phyloP scores from a whole-genome alignment of 2,113 vertebrate genomes.

The Glaucomys volans region DNA sequence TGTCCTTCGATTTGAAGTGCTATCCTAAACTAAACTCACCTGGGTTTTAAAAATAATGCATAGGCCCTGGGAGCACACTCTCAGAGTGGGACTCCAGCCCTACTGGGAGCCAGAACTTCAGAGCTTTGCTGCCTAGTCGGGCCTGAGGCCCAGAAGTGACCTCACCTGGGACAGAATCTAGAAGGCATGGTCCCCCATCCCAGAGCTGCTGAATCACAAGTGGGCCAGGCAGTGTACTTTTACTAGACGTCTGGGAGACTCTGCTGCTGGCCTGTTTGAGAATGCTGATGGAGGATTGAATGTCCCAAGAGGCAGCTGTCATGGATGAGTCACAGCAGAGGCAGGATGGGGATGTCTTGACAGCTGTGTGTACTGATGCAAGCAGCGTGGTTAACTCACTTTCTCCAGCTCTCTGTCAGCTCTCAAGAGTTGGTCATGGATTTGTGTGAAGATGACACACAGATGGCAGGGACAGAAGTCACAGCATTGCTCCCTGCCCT shows the following conservation, averaged over 20 bases:
- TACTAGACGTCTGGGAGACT: neutral
- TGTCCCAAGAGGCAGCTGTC: accelerated
- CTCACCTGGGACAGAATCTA: no score
- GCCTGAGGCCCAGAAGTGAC: neutral
- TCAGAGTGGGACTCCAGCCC: neutral
- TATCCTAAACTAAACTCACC: neutral
- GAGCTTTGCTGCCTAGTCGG: neutral
- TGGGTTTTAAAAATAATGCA: no score
- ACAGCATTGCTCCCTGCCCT: neutral
- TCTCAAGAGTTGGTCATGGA: neutral
- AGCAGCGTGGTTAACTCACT: neutral
- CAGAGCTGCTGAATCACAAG: neutral
- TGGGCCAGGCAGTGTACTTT: neutral
- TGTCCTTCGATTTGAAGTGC: neutral
- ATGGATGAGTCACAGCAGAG: neutral
- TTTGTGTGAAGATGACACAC: neutral
- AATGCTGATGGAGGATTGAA: neutral
- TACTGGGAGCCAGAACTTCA: neutral
- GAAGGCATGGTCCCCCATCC: no score
- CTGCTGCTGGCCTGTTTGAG: neutral
- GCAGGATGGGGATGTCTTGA: neutral
- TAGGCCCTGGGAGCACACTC: neutral
- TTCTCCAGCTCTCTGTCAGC: neutral
- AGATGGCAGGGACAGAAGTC: neutral
- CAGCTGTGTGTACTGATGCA: neutral